Evolutionary conservation across 2,113 vertebrate genomes (phyloP), one percentile per base, ranked within the genome.

Genomic region (Heterotilapia buettikoferi): DNA sequence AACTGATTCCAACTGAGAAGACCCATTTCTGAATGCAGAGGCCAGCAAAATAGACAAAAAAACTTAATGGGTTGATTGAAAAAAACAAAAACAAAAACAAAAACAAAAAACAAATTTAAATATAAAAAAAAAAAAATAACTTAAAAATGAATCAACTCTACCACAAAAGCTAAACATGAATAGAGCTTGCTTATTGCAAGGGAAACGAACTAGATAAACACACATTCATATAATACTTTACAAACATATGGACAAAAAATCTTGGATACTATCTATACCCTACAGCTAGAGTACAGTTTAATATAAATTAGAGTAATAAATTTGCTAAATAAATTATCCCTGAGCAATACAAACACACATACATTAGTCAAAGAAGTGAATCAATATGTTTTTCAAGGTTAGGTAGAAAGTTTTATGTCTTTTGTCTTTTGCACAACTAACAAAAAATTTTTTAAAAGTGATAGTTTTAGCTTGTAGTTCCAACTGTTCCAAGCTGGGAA

Each of bases 341-440:
- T 38, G 19, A 38, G 61, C 13, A 38, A 24, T 68, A 40, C 36
- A 3, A 38, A 68, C 36, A 40, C 36, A 24, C 6, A 68, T 3
- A 68, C 36, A 21, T 40, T 66, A 66, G 33, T 38, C 61, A 66
- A 38, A 38, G 61, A 38, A 8, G 33, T 21, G 61, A n/a, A 66
- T 78, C 43, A 50, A 29, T 78, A 19, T 50, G 26, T 10, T 78
- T 76, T 31, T 76, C 24, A 50, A 31, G 71, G 43, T 50, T 78
- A 50, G 1, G 16, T 50, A 19, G 71, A 78, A 78, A 1, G 18
- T 50, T 52, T 78, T 18, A n/a, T n/a, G n/a, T n/a, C n/a, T n/a
- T n/a, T n/a, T n/a, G n/a, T n/a, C n/a, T n/a, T n/a, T n/a, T n/a
- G n/a, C n/a, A n/a, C n/a, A n/a, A n/a, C n/a, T n/a, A n/a, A n/a